Percentiles rank a stretch among this genome's conserved stretches.
These are phyloP conservation scores for Sus cebifrons DNA, from an alignment of 2,797 vertebrate genomes.

Conservation along the genomic window DNA sequence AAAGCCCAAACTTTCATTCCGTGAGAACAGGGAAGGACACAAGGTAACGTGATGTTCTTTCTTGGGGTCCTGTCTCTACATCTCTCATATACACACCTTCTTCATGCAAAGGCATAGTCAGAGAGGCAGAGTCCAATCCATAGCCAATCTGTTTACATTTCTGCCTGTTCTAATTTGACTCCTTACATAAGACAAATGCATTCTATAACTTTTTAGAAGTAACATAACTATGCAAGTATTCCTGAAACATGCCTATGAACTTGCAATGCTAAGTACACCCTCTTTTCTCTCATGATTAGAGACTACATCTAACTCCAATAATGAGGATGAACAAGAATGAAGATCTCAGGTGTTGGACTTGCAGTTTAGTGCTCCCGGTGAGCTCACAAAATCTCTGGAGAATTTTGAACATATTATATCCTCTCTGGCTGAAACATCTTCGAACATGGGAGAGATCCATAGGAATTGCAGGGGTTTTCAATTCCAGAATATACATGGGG, in stretches of 20 bases:
- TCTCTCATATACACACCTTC: background rate
- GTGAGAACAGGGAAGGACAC: background rate
- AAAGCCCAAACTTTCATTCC: background rate
- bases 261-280: background rate
- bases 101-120: background rate
- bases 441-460: slow-evolving; percentile 24
- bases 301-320: background rate
- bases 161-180: background rate
- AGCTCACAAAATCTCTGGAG: slow-evolving; percentile 3
- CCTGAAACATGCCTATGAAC: background rate
- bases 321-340: background rate
- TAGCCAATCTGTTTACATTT: background rate
- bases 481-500: background rate
- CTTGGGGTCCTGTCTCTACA: background rate
- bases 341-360: background rate
- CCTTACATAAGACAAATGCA: background rate
- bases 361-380: background rate
- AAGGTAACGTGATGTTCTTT: background rate
- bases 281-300: background rate
- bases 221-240: background rate
- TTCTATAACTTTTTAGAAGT: slow-evolving; percentile 5
- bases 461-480: slow-evolving; percentile 3
- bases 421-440: background rate
- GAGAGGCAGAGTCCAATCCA: background rate
- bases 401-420: background rate